Base-by-base conservation (phyloP, 92 coral and sea anemone genomes). In the Montipora capitata region DNA sequence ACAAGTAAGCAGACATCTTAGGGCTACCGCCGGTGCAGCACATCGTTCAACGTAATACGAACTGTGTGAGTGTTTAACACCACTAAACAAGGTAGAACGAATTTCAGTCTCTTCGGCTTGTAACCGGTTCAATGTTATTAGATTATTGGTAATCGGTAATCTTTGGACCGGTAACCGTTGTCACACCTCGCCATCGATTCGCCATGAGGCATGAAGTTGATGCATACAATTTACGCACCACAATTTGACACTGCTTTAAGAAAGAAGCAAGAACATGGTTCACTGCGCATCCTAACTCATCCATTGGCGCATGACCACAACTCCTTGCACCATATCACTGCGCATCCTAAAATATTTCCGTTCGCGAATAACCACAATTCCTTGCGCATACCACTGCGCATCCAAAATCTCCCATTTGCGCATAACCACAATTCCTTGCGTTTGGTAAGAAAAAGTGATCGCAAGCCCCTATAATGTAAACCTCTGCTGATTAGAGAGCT, bases 321-420 rank as follows among this genome's bases (percentile, higher is more conserved):
- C 2, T 62, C 67, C 67, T 62, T 62, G 67, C 67, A 3, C 18
- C 67, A 62, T 62, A 62, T 62, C 67, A 62, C 67, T 62, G 67
- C 67, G 67, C 67, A 62, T 62, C 67, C 20, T 62, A 62, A 62
- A 8, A 62, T 62, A 62, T 62, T 62, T 62, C 35, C 67, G 67
- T 62, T 62, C 67, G 67, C 67, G 67, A 1, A 62, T 8, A 62
- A 62, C 67, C 67, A 62, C 67, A 62, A 62, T 62, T 62, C 67
- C 27, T 62, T 0, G 67, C 67, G 67, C 67, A 62, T 62, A 62
- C 20, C 67, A 62, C 67, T 62, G 67, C 67, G 67, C 67, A 62
- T 5, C 67, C 67, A 0, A 62, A 62, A 62, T 62, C 67, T 62
- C 67, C 67, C 67, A 62, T 62, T 3, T 62, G 67, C 67, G 67